These are phyloP conservation scores for Anthophora plumipes DNA, from an alignment of 2,888 invertebrate species.

Conservation along the genomic window DNA sequence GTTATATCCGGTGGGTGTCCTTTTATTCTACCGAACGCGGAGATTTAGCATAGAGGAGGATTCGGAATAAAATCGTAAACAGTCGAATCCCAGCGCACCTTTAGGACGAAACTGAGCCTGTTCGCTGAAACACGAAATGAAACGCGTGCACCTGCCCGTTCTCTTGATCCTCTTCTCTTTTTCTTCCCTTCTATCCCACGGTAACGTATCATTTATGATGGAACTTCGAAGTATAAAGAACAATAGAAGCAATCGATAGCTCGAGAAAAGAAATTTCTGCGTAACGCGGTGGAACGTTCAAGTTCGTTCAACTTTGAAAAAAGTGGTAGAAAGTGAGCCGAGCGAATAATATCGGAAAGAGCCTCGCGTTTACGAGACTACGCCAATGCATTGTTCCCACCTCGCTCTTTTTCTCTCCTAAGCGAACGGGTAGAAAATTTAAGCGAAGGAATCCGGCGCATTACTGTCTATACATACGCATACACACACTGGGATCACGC, in stretches of 20 bases:
- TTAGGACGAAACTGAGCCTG: conserved; percentile 68
- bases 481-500: conserved; percentile 32
- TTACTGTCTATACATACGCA: conserved; percentile 51
- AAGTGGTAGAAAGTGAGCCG: no score
- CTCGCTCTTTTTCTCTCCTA: conserved; percentile 55
- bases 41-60: conserved; percentile 51
- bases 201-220: conserved; percentile 65
- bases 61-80: conserved; percentile 59
- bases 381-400: conserved; percentile 53
- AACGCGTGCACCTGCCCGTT: conserved; percentile 80
- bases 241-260: conserved; percentile 33
- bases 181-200: conserved; percentile 56
- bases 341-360: no score
- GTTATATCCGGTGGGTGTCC: conserved; percentile 1
- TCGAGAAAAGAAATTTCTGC: conserved; percentile 16
- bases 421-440: conserved; percentile 60
- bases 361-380: no score
- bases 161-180: conserved; percentile 66
- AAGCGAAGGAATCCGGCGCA: conserved; percentile 52
- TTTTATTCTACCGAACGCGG: conserved; percentile 44
- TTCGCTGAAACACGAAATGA: conserved; percentile 80
- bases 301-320: no score
- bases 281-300: no score
- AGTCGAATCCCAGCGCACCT: conserved; percentile 59
- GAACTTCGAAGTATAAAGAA: conserved; percentile 41